Conservation (phyloP, 2,888 invertebrate species). For the Parnassius smintheus region DNA sequence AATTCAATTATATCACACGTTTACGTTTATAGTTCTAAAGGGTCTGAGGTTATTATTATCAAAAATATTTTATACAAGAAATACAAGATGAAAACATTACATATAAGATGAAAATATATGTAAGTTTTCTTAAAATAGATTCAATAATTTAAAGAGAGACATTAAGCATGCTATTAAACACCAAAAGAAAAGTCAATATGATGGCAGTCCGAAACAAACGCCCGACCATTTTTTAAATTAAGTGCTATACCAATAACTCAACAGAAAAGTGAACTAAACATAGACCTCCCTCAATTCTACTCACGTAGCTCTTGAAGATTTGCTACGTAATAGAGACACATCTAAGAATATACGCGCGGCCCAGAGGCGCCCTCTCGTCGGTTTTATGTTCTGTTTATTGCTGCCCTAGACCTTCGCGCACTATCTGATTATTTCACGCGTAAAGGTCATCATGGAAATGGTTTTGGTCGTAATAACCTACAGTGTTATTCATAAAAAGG, state of each 20-base stretch:
- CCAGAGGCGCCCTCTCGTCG: constrained; percentile 21
- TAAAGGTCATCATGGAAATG: constrained; percentile 30
- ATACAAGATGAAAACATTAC: too few species aligned
- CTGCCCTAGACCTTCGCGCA: constrained; percentile 43
- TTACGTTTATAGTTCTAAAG: too few species aligned
- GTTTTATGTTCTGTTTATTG: constrained; percentile 65
- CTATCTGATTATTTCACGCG: constrained; percentile 49
- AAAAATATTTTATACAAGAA: too few species aligned
- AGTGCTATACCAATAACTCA: constrained; percentile 6
- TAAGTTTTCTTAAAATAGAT: too few species aligned
- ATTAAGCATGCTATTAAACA: too few species aligned
- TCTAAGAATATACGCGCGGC: constrained; percentile 23
- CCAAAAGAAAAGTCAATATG: too few species aligned
- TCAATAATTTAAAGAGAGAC: too few species aligned
- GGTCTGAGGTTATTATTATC: too few species aligned
- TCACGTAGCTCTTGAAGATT: constrained; percentile 38
- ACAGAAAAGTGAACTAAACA: constrained; percentile 12
- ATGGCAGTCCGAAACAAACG: too few species aligned
- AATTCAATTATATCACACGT: too few species aligned
- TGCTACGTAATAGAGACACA: constrained; percentile 33
- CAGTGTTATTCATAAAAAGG: constrained; percentile 28
- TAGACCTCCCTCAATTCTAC: constrained; percentile 29
- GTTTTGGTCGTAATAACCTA: constrained; percentile 23
- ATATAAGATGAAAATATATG: too few species aligned
- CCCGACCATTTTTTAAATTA: too few species aligned